These are phyloP conservation scores for Volucella inanis DNA, from an alignment of 2,888 invertebrate genomes.

Conservation along the genomic window DNA sequence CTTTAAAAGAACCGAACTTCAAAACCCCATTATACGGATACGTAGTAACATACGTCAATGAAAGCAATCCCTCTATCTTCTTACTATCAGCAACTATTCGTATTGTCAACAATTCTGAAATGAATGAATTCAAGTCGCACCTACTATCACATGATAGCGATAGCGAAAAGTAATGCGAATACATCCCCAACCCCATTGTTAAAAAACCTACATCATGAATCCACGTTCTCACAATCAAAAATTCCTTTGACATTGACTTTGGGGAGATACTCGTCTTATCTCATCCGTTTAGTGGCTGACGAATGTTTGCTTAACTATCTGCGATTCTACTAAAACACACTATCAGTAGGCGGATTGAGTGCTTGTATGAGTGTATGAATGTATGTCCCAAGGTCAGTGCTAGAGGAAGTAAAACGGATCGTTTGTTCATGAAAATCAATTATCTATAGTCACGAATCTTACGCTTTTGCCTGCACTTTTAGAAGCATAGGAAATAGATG, in stretches of 20 bases:
- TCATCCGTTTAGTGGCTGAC: slow-evolving; percentile 52
- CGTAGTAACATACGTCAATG: too few species aligned
- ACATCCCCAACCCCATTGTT: slow-evolving; percentile 1
- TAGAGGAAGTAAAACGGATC: slow-evolving; percentile 46
- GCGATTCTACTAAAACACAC: slow-evolving; percentile 15
- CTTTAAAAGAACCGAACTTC: too few species aligned
- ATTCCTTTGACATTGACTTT: slow-evolving; percentile 72
- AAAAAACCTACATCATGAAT: slow-evolving; percentile 8
- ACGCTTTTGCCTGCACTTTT: not conserved
- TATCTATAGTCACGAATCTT: slow-evolving; percentile 68
- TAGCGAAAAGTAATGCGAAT: not conserved
- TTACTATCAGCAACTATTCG: too few species aligned
- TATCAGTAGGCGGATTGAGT: slow-evolving; percentile 31
- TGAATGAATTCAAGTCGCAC: slow-evolving; percentile 49
- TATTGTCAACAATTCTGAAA: slow-evolving; percentile 34
- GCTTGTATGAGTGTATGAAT: not conserved
- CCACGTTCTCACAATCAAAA: slow-evolving; percentile 43
- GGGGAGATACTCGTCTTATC: slow-evolving; percentile 63
- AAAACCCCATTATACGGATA: too few species aligned
- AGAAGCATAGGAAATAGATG: not conserved
- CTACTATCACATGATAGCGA: slow-evolving; percentile 11
- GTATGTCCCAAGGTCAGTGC: slow-evolving; percentile 55
- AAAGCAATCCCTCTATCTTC: too few species aligned
- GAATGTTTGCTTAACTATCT: slow-evolving; percentile 28
- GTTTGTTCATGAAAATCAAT: slow-evolving; percentile 68